Evolutionary conservation across 2,797 vertebrate genomes (phyloP).

Genomic region (Cirrhinus molitorella): DNA sequence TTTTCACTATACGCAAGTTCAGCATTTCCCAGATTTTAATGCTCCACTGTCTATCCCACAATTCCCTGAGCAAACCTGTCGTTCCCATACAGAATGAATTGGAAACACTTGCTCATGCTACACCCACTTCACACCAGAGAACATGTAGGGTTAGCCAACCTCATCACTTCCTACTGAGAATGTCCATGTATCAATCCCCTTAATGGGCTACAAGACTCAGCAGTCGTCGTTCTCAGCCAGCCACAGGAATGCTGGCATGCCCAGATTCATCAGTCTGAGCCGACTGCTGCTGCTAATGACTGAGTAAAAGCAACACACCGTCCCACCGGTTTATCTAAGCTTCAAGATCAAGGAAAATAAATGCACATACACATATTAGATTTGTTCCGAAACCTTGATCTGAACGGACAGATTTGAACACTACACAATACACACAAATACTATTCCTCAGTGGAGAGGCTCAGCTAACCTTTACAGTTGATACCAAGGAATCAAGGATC

Average conservation of each 20-base stretch:
- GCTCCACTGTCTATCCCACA: background rate
- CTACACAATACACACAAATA: background rate
- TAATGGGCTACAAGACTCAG: conserved; percentile 53
- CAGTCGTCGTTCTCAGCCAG: conserved; percentile 24
- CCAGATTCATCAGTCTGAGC: conserved; percentile 29
- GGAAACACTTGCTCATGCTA: background rate
- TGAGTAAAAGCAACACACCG: background rate
- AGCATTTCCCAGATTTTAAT: background rate
- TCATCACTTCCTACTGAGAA: conserved; percentile 48
- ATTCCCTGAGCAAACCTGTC: background rate
- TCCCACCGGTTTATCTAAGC: conserved; percentile 12
- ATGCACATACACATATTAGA: conserved; percentile 3
- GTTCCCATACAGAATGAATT: background rate
- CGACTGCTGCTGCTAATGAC: conserved; percentile 14
- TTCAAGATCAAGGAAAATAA: conserved; percentile 30
- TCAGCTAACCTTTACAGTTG: background rate
- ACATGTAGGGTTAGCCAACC: background rate
- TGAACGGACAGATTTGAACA: background rate
- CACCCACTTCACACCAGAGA: background rate
- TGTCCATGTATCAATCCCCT: conserved; percentile 47
- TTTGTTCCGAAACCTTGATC: background rate
- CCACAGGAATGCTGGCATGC: conserved; percentile 1
- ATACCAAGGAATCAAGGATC: background rate
- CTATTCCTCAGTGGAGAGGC: background rate
- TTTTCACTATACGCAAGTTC: background rate